phyloP scores from a whole-genome alignment of 2,888 invertebrate species.

The Brassicogethes aeneus region DNA sequence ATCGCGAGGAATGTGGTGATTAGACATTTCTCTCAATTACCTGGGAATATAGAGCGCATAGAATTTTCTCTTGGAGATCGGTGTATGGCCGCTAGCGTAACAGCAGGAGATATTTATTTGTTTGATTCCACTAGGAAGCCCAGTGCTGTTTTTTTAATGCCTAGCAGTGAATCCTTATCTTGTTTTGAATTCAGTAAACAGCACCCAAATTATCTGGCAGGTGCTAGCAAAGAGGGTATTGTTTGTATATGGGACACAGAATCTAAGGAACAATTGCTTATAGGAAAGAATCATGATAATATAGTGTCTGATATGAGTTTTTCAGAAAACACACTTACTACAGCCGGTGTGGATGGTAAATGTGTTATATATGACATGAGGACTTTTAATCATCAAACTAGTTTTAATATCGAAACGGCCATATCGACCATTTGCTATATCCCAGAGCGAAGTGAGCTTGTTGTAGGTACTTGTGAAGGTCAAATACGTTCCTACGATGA shows the following conservation, averaged over 20 bases:
- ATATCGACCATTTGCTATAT: constrained; percentile 20
- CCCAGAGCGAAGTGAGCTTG: constrained; percentile 18
- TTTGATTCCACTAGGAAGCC: constrained; percentile 18
- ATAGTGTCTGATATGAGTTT: constrained; percentile 23
- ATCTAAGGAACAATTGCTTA: constrained; percentile 15
- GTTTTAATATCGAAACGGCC: constrained; percentile 19
- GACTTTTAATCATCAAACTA: constrained; percentile 9
- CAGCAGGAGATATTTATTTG: constrained; percentile 19
- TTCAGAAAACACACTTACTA: constrained; percentile 16
- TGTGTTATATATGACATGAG: constrained; percentile 21
- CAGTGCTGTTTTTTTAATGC: constrained; percentile 20
- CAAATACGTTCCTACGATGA: constrained; percentile 23
- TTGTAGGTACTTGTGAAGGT: constrained; percentile 20
- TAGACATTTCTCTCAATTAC: constrained; percentile 10
- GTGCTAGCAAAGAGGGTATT: constrained; percentile 20
- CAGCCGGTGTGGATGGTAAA: constrained; percentile 22
- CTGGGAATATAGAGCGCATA: constrained; percentile 23
- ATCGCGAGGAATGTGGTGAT: constrained; percentile 9
- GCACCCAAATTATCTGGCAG: constrained; percentile 17
- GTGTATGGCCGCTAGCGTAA: constrained; percentile 20
- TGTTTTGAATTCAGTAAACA: constrained; percentile 17
- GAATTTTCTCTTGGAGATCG: constrained; percentile 27
- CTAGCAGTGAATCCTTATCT: constrained; percentile 20
- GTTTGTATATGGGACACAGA: constrained; percentile 22
- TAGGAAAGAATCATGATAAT: constrained; percentile 15